Percentiles rank a stretch among this genome's conserved stretches.
Evolutionary conservation across 1,140 invertebrate species (phyloP).

Genomic region (Cardiocondyla obscurior): DNA sequence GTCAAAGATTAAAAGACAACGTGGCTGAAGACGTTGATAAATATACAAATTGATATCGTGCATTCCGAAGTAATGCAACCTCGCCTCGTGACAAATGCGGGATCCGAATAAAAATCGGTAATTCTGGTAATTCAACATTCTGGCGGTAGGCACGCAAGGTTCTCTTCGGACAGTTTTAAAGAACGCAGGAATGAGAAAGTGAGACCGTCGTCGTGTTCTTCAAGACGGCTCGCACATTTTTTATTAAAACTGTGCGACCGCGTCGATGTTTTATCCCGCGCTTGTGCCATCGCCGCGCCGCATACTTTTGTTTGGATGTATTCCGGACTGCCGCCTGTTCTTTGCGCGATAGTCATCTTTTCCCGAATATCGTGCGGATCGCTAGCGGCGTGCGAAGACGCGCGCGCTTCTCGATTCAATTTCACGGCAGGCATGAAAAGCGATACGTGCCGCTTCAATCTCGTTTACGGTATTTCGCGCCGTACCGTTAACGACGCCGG

Average conservation of each 20-base stretch:
- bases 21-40: background rate
- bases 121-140: background rate
- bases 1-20: background rate
- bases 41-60: background rate
- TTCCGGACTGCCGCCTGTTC: background rate
- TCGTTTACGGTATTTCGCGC: constrained; percentile 43
- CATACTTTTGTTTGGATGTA: background rate
- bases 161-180: background rate
- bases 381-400: constrained; percentile 23
- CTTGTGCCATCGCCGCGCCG: background rate
- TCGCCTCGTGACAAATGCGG: background rate
- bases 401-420: constrained; percentile 21
- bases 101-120: background rate
- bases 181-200: constrained; percentile 3
- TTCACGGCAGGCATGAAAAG: constrained; percentile 9
- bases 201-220: background rate
- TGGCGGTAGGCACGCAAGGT: background rate
- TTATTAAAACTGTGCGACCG: constrained; percentile 10
- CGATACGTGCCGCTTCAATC: constrained; percentile 36
- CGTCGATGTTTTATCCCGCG: background rate
- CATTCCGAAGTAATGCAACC: background rate
- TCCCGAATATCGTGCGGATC: constrained; percentile 17
- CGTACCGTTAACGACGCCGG: constrained; percentile 34
- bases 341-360: constrained; percentile 22
- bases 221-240: constrained; percentile 6